A percentile compares a stretch with the other conserved stretches of the same genome.
Conservation (phyloP, 2,113 vertebrate species). For the Hippocampus zosterae region DNA sequence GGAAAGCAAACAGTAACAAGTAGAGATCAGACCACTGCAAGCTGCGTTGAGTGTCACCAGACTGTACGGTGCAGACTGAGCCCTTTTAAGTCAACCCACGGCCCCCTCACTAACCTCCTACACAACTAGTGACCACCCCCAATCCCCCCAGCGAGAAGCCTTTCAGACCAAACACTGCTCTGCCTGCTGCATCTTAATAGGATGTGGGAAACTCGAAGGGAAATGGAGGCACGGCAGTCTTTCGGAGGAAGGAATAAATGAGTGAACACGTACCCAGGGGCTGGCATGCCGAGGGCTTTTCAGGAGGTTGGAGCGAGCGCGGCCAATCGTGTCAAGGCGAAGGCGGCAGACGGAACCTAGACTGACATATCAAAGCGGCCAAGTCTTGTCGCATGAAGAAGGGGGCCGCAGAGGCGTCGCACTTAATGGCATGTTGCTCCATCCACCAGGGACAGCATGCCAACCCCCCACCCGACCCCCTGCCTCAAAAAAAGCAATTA, state of each 20-base stretch:
- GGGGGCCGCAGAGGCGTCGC: conserved; percentile 50
- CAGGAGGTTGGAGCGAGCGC: conserved; percentile 55
- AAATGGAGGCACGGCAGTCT: conserved; percentile 65
- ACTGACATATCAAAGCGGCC: conserved; percentile 70
- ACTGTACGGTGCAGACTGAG: conserved; percentile 43
- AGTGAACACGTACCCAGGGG: conserved; percentile 68
- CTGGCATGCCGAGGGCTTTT: conserved; percentile 60
- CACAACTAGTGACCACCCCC: conserved; percentile 37
- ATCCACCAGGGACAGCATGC: not conserved
- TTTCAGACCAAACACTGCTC: conserved; percentile 56
- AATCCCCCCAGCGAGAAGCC: conserved; percentile 34
- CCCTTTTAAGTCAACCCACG: conserved; percentile 50
- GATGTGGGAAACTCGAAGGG: conserved; percentile 59
- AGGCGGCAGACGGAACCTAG: conserved; percentile 65
- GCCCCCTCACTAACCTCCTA: conserved; percentile 49
- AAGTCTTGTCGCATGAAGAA: conserved; percentile 53
- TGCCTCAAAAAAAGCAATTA: conserved; percentile 55
- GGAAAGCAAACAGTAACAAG: conserved; percentile 30
- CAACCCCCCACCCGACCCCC: not conserved
- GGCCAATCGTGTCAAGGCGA: conserved; percentile 64
- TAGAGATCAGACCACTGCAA: conserved; percentile 32
- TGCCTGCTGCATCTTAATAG: conserved; percentile 65
- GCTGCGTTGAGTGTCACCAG: conserved; percentile 27
- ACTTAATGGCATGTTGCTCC: conserved; percentile 38
- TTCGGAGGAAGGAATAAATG: conserved; percentile 69